Conservation (phyloP, 1,140 invertebrate genomes). For the Zaprionus inermis region DNA sequence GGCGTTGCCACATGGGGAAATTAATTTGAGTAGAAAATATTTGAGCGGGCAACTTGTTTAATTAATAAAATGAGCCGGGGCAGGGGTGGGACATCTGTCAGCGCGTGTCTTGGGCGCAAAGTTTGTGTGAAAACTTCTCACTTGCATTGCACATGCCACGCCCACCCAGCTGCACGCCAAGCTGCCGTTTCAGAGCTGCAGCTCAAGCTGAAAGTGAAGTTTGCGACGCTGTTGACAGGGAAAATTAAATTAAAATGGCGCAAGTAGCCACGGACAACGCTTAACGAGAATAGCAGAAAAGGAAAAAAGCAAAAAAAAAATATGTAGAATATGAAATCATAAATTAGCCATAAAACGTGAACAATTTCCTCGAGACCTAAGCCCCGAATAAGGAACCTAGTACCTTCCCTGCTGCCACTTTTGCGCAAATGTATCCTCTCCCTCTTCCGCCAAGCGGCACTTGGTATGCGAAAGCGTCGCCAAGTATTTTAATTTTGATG, state of each 20-base stretch:
- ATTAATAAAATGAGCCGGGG: slow-evolving; percentile 64
- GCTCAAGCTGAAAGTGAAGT: slow-evolving; percentile 10
- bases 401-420: not conserved
- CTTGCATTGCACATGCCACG: slow-evolving; percentile 13
- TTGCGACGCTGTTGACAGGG: slow-evolving; percentile 27
- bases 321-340: slow-evolving; percentile 49
- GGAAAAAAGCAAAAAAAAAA: not conserved
- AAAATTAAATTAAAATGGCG: slow-evolving; percentile 48
- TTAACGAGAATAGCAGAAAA: slow-evolving; percentile 7
- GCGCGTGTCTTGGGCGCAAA: slow-evolving; percentile 70
- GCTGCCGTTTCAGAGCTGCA: not conserved
- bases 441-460: slow-evolving; percentile 5
- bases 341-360: slow-evolving; percentile 69
- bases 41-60: slow-evolving; percentile 75
- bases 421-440: too few species aligned
- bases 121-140: slow-evolving; percentile 58
- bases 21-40: slow-evolving; percentile 81
- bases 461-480: slow-evolving; percentile 60
- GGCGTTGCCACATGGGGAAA: slow-evolving; percentile 73
- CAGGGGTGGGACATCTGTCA: slow-evolving; percentile 63
- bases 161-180: slow-evolving; percentile 24
- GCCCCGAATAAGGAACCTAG: not conserved
- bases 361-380: slow-evolving; percentile 28
- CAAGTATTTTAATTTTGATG: slow-evolving; percentile 79
- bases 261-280: slow-evolving; percentile 11